Evolutionary conservation across 1,140 invertebrate species (phyloP).

Genomic region (Rhopalosiphum padi): DNA sequence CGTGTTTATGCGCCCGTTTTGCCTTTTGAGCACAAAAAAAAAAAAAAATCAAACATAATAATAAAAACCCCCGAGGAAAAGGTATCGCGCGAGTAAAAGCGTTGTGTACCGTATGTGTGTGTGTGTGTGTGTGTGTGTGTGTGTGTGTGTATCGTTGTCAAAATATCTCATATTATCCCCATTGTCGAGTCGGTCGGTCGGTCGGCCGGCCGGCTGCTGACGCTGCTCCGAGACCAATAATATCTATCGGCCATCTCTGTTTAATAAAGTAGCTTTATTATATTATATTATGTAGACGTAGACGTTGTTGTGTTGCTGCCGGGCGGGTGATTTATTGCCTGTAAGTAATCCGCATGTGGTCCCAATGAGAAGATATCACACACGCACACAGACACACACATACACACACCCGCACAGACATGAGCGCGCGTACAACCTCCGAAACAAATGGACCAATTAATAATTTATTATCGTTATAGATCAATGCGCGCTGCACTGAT

Average conservation of each 20-base stretch:
- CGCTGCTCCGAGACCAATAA: background rate
- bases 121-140: too few species aligned
- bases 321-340: conserved; percentile 48
- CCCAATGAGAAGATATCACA: background rate
- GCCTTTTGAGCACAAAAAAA: conserved; percentile 18
- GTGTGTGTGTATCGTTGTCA: conserved; percentile 35
- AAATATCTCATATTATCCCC: conserved; percentile 37
- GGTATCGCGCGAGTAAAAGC: background rate
- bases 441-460: conserved; percentile 52
- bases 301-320: background rate
- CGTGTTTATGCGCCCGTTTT: conserved; percentile 28
- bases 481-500: background rate
- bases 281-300: conserved; percentile 18
- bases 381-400: background rate
- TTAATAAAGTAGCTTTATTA: conserved; percentile 55
- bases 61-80: background rate
- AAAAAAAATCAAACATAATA: conserved; percentile 9
- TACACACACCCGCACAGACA: background rate
- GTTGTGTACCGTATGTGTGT: background rate
- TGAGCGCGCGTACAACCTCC: background rate
- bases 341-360: conserved; percentile 46
- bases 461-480: conserved; percentile 51
- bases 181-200: conserved; percentile 5
- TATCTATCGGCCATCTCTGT: conserved; percentile 25
- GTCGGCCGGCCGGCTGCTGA: conserved; percentile 15